Evolutionary conservation across 2,113 vertebrate genomes (phyloP).

Genomic region (Capreolus pygargus): DNA sequence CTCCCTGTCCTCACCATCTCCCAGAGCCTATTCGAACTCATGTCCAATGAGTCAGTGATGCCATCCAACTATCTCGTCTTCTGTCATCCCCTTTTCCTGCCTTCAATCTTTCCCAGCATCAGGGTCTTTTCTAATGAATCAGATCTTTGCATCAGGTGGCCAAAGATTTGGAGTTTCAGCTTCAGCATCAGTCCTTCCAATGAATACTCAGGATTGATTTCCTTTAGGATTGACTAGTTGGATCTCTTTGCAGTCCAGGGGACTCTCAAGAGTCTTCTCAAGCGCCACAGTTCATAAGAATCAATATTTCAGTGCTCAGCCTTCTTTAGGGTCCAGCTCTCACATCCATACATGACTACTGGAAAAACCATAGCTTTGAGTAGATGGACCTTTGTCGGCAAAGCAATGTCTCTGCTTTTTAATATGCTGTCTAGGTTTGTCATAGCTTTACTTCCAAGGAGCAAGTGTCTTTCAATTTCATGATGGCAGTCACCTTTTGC

Average conservation of each 20-base stretch:
- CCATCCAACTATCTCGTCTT: not conserved
- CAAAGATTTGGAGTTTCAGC: not conserved
- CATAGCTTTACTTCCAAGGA: not conserved
- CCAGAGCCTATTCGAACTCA: not conserved
- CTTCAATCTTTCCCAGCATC: not conserved
- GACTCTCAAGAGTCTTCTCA: not conserved
- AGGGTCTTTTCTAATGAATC: not conserved
- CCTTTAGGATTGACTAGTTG: not conserved
- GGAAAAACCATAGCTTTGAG: not conserved
- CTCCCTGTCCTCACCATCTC: not conserved
- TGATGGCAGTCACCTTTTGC: too few species aligned
- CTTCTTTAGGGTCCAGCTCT: not conserved
- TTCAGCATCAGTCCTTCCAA: not conserved
- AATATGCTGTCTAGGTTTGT: not conserved
- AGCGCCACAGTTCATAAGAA: not conserved
- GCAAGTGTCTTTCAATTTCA: not conserved
- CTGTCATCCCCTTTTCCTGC: not conserved
- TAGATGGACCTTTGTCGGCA: not conserved
- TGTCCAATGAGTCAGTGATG: not conserved
- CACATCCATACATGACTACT: not conserved
- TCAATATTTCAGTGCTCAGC: fast-evolving
- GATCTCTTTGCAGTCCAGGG: not conserved
- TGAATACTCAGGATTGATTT: not conserved
- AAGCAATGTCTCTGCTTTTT: not conserved
- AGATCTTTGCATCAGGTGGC: not conserved